phyloP scores from a whole-genome alignment of 1,140 invertebrate species.

The Cydia pomonella region DNA sequence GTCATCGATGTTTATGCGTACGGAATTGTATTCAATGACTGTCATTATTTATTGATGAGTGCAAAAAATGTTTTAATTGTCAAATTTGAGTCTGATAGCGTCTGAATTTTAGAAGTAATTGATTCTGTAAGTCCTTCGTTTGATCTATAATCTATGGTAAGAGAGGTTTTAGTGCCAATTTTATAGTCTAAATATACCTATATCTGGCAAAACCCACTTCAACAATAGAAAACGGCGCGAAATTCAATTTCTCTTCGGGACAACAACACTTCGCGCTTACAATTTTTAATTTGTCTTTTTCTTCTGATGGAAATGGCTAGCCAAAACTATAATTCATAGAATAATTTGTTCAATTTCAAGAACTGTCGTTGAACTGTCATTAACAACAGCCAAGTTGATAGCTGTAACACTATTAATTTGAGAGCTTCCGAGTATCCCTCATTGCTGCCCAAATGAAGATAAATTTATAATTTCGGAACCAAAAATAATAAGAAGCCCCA shows the following conservation, averaged over 20 bases:
- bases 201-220: too few relatives aligned
- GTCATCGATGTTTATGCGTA: slow-evolving; percentile 26
- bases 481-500: slow-evolving; percentile 13
- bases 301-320: too few relatives aligned
- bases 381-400: background rate
- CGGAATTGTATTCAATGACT: slow-evolving; percentile 41
- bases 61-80: slow-evolving; percentile 53
- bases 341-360: background rate
- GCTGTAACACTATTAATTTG: slow-evolving; percentile 19
- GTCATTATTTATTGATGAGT: slow-evolving; percentile 55
- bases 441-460: slow-evolving; percentile 23
- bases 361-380: background rate
- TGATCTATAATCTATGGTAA: background rate
- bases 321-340: background rate
- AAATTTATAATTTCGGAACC: slow-evolving; percentile 9
- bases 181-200: background rate
- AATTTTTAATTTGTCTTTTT: too few relatives aligned
- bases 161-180: too few relatives aligned
- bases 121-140: background rate
- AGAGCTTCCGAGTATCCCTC: slow-evolving; percentile 15
- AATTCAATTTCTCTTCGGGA: too few relatives aligned
- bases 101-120: background rate
- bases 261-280: too few relatives aligned
- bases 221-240: too few relatives aligned
- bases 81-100: slow-evolving; percentile 38